These are phyloP conservation scores for Rhagoletis zephyria DNA, from an alignment of 1,140 invertebrate genomes.

Conservation along the genomic window DNA sequence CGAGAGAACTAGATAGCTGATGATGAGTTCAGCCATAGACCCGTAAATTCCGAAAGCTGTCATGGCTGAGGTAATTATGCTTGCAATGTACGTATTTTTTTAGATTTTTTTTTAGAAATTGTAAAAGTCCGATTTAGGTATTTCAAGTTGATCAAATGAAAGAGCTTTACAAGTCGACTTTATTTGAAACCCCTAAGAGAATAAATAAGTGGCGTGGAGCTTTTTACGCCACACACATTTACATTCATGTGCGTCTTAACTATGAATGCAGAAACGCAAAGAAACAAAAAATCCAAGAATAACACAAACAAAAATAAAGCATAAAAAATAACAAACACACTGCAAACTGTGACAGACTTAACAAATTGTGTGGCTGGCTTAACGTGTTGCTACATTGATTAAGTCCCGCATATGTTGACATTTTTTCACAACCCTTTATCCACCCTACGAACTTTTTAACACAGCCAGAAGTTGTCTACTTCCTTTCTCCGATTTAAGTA, in stretches of 20 bases:
- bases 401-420: slow-evolving; percentile 5
- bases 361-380: not conserved
- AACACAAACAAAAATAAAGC: not conserved
- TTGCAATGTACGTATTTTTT: too few relatives aligned
- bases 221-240: not conserved
- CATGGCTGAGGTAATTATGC: too few relatives aligned
- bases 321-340: not conserved
- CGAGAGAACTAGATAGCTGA: too few relatives aligned
- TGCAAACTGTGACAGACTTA: not conserved
- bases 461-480: not conserved
- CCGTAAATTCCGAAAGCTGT: too few relatives aligned
- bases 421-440: not conserved
- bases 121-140: not conserved
- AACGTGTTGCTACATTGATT: slow-evolving; percentile 15
- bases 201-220: not conserved
- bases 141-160: not conserved
- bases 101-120: too few relatives aligned
- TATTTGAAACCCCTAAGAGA: not conserved
- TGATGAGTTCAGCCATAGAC: too few relatives aligned
- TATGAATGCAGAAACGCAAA: not conserved
- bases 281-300: not conserved
- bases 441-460: not conserved
- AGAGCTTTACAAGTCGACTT: not conserved
- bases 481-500: not conserved
- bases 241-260: too few relatives aligned